A percentile compares a stretch with the other conserved stretches of the same genome.
phyloP scores from a whole-genome alignment of 2,888 invertebrate genomes.

The Caradrina kadenii region DNA sequence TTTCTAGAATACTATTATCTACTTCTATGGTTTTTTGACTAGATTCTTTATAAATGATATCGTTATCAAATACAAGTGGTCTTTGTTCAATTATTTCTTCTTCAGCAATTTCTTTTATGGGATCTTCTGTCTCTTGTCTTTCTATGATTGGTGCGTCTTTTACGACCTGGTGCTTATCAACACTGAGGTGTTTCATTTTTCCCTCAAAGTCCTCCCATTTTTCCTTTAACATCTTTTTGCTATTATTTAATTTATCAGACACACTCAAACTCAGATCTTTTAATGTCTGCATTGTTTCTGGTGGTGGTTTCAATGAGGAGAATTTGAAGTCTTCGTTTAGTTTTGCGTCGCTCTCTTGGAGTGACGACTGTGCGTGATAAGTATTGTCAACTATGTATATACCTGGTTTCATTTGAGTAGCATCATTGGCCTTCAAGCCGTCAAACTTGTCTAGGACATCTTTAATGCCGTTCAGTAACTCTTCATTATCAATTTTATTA shows the following conservation, averaged over 20 bases:
- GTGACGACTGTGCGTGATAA: conserved; percentile 78
- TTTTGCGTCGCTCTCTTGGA: conserved; percentile 72
- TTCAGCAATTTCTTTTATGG: conserved; percentile 58
- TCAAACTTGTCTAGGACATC: conserved; percentile 81
- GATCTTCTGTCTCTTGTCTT: conserved; percentile 48
- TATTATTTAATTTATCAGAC: conserved; percentile 88
- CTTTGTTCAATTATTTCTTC: conserved; percentile 69
- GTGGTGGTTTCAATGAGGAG: conserved; percentile 76
- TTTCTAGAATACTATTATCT: conserved; percentile 78
- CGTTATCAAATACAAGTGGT: conserved; percentile 70
- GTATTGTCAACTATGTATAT: conserved; percentile 90
- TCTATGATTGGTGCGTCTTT: conserved; percentile 62
- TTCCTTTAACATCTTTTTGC: conserved; percentile 89
- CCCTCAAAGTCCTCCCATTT: conserved; percentile 90
- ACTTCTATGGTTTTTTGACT: conserved; percentile 84
- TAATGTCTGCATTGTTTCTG: conserved; percentile 87
- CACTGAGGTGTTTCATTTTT: conserved; percentile 84
- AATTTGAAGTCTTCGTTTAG: conserved; percentile 81
- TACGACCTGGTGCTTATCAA: conserved; percentile 74
- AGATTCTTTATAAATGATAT: conserved; percentile 87
- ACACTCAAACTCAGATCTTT: conserved; percentile 88
- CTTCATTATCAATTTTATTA: conserved; percentile 84
- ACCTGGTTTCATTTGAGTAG: conserved; percentile 88
- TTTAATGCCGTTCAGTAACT: conserved; percentile 82
- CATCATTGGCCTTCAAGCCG: conserved; percentile 78